Evolutionary conservation across 2,797 vertebrate species (phyloP).

Genomic region (Euthynnus affinis): DNA sequence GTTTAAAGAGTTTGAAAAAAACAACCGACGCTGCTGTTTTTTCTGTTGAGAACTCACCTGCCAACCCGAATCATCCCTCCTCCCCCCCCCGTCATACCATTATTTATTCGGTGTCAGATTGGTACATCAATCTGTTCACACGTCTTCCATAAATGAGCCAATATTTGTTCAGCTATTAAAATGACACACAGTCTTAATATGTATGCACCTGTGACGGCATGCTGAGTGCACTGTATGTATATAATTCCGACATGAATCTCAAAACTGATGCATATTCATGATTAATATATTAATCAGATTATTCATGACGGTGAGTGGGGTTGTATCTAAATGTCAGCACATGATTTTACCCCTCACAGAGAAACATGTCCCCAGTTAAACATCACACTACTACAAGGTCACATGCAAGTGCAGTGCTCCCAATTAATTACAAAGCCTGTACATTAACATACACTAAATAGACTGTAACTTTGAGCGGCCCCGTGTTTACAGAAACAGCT

Average conservation of each 20-base stretch:
- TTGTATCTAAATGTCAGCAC: conserved; percentile 36
- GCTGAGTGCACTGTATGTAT: neutral
- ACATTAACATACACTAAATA: conserved; percentile 51
- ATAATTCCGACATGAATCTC: neutral
- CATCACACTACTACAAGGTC: conserved; percentile 62
- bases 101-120: conserved; percentile 1
- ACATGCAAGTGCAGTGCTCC: conserved; percentile 41
- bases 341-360: conserved; percentile 45
- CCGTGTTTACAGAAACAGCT: conserved; percentile 60
- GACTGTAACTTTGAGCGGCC: conserved; percentile 28
- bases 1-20: no score
- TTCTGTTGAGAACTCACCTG: neutral
- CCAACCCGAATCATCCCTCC: conserved; percentile 1
- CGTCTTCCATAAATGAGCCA: neutral
- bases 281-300: conserved; percentile 28
- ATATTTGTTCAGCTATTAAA: conserved; percentile 28
- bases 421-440: conserved; percentile 66
- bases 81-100: neutral
- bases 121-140: conserved; percentile 6
- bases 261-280: conserved; percentile 47
- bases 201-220: neutral
- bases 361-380: conserved; percentile 51
- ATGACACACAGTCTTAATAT: neutral
- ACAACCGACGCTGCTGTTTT: neutral
- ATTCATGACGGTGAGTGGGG: conserved; percentile 12